Evolutionary conservation across 2,888 invertebrate genomes (phyloP), one percentile per base, ranked within the genome.

Genomic region (Euphydryas editha): DNA sequence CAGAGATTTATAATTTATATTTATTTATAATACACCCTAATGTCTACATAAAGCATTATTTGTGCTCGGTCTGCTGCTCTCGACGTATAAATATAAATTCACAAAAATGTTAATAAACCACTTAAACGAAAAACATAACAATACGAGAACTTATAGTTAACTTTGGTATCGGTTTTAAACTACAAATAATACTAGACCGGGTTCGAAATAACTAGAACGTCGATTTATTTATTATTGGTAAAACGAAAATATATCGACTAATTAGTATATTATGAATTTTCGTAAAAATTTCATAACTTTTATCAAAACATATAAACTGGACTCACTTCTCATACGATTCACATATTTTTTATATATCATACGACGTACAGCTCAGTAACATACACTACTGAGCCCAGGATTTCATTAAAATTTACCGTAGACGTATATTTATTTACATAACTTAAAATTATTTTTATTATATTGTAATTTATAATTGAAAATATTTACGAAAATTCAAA

Each of bases 1-100:
- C 24, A 59, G 15, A 42, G 49, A 37, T 63, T 68, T 61, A 69
- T 62, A 76, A 76, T 75, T 76, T 75, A 75, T 75, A 74, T 73
- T 72, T 74, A 78, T 77, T 73, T 76, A 79, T 84, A 84, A 81
- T 74, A 81, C 86, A 86, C 81, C 84, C 85, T 88, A 90, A 86
- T 79, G 42, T 56, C 86, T 90, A 90, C 85, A 86, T 88, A 87
- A 90, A 90, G 90, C 90, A 62, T 67, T 59, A 59, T 87, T 87
- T 85, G 87, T 88, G 89, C 85, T 64, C 58, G 59, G 15, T 77
- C 79, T 76, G 78, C 78, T 74, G 78, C 73, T 73, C 72, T 58
- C 39, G 24, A 63, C 49, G 49, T 51, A 58, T 49, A 42, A 39
- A 39, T 46, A 15, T 24, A 55, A 36, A 20, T 46, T 62, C 59